Conservation (phyloP, 1,140 invertebrate genomes). For the Halesus radiatus region DNA sequence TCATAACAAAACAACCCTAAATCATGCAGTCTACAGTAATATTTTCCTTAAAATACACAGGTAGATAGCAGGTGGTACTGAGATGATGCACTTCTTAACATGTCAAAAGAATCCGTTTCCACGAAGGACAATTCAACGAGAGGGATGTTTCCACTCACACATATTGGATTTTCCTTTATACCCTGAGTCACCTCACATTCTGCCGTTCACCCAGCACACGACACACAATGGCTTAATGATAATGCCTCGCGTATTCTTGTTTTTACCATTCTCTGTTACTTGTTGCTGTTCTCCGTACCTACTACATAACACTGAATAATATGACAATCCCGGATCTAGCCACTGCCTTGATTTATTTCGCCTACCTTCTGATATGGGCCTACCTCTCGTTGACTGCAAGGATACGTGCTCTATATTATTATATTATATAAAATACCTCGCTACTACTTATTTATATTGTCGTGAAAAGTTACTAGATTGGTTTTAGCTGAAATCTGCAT, state of each 20-base stretch:
- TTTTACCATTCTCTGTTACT: constrained; percentile 12
- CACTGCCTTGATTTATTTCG: constrained; percentile 20
- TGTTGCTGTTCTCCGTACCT: background rate
- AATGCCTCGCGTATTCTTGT: background rate
- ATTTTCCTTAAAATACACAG: no score
- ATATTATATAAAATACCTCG: no score
- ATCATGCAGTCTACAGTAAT: no score
- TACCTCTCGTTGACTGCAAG: no score
- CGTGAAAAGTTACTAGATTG: no score
- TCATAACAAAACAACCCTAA: no score
- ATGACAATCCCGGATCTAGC: constrained; percentile 17
- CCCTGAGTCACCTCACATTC: constrained; percentile 10
- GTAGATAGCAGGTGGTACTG: no score
- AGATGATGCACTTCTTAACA: no score
- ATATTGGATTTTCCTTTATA: constrained; percentile 32
- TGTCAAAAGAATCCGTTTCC: background rate
- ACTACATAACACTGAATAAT: background rate
- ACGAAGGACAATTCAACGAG: background rate
- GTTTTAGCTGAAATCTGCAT: no score
- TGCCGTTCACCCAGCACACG: background rate
- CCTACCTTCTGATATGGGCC: no score
- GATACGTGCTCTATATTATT: no score
- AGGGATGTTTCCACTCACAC: constrained; percentile 29
- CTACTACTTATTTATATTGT: no score
- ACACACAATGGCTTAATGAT: constrained; percentile 18